phyloP scores from a whole-genome alignment of 2,888 invertebrate species.

The Glyphotaelius pellucidus region DNA sequence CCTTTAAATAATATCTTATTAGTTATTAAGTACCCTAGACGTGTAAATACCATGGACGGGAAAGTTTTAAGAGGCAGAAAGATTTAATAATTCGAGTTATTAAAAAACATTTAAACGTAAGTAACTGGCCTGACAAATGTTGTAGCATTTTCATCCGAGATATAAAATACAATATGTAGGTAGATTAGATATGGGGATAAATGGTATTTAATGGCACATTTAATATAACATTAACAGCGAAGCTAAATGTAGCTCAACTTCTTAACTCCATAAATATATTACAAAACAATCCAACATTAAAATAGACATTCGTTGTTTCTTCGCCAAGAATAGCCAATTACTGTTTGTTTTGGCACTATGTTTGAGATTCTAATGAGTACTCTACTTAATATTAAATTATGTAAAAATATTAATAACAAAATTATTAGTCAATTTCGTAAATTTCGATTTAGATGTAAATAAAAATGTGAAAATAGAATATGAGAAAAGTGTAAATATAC shows the following conservation, averaged over 20 bases:
- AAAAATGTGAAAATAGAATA: slow-evolving; percentile 40
- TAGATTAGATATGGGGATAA: slow-evolving; percentile 43
- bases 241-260: slow-evolving; percentile 57
- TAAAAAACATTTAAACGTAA: slow-evolving; percentile 51
- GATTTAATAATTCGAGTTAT: slow-evolving; percentile 21
- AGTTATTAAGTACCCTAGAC: slow-evolving; percentile 48
- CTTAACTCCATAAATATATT: slow-evolving; percentile 60
- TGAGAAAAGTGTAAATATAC: slow-evolving; percentile 27
- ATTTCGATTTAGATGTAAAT: slow-evolving; percentile 24
- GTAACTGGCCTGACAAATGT: slow-evolving; percentile 64
- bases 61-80: slow-evolving; percentile 40
- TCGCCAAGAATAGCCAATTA: slow-evolving; percentile 39
- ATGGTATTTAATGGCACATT: slow-evolving; percentile 65
- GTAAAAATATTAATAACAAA: slow-evolving; percentile 56
- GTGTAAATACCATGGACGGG: slow-evolving; percentile 48
- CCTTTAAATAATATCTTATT: slow-evolving; percentile 24
- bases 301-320: slow-evolving; percentile 25
- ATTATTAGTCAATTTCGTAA: slow-evolving; percentile 38
- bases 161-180: slow-evolving; percentile 33
- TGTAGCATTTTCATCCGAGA: slow-evolving; percentile 25
- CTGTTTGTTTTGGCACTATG: slow-evolving; percentile 55
- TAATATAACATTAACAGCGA: slow-evolving; percentile 61
- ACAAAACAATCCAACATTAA: slow-evolving; percentile 44
- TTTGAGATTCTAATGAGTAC: slow-evolving; percentile 58
- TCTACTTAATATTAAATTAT: slow-evolving; percentile 49